These are phyloP conservation scores for Bos indicus DNA, from an alignment of 2,113 vertebrate species.

Conservation along the genomic window DNA sequence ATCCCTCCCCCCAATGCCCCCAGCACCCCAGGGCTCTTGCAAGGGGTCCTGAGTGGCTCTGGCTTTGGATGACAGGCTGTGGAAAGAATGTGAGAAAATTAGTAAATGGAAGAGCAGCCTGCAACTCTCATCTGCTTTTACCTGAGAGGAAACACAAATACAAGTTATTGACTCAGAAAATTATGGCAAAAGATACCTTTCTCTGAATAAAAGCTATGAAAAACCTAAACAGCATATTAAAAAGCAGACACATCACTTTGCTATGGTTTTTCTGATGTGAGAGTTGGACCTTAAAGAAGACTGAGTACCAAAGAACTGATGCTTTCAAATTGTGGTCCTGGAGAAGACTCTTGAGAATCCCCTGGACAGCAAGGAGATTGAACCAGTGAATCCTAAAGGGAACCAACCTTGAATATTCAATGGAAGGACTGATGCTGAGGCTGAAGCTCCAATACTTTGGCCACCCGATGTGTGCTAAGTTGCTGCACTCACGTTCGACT, in stretches of 20 bases:
- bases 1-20: fast-evolving
- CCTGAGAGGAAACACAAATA: neutral
- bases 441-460: neutral
- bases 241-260: neutral
- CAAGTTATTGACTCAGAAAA: neutral
- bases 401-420: neutral
- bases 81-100: neutral
- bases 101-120: neutral
- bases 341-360: neutral
- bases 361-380: neutral
- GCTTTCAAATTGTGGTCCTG: neutral
- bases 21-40: no score
- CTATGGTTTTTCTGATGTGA: neutral
- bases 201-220: neutral
- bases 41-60: neutral
- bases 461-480: neutral
- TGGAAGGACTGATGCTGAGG: neutral
- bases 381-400: neutral
- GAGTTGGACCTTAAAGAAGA: neutral
- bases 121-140: neutral
- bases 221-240: neutral
- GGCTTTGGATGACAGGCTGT: neutral
- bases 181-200: neutral
- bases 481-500: neutral
- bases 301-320: neutral